phyloP scores from a whole-genome alignment of 2,797 vertebrate genomes.

The Macropodus opercularis region DNA sequence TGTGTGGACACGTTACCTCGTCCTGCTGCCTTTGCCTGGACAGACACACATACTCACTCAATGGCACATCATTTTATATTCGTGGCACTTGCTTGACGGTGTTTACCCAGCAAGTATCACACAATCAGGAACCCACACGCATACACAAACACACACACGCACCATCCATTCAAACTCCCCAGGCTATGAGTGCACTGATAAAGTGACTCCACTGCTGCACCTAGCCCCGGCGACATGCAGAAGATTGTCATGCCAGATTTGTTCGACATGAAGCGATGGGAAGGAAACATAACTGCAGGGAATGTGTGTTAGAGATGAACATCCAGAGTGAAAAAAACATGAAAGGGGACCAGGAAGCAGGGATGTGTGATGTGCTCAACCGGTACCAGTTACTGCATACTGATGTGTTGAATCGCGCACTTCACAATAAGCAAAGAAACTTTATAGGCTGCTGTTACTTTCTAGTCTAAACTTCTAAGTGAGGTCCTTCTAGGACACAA shows the following conservation, averaged over 20 bases:
- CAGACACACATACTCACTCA: no score
- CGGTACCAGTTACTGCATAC: slow-evolving; percentile 19
- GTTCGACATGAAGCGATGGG: slow-evolving; percentile 64
- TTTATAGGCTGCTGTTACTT: slow-evolving; percentile 8
- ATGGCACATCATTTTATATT: slow-evolving; percentile 23
- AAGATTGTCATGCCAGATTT: slow-evolving; percentile 74
- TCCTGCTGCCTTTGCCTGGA: no score
- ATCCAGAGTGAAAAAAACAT: slow-evolving; percentile 52
- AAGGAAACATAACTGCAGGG: slow-evolving; percentile 65
- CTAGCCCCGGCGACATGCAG: slow-evolving; percentile 50
- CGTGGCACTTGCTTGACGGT: slow-evolving; percentile 16
- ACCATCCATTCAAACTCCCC: slow-evolving; percentile 39
- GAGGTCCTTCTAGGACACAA: slow-evolving; percentile 26
- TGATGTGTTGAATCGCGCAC: slow-evolving; percentile 3
- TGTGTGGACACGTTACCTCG: no score
- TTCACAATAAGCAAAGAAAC: slow-evolving; percentile 4
- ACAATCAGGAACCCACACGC: slow-evolving; percentile 17
- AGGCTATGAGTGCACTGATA: slow-evolving; percentile 55
- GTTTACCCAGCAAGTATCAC: slow-evolving; percentile 30
- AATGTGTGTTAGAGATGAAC: slow-evolving; percentile 58
- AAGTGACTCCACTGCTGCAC: slow-evolving; percentile 56
- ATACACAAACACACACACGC: background rate
- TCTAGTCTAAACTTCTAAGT: background rate
- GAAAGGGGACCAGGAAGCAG: slow-evolving; percentile 39
- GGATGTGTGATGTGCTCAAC: slow-evolving; percentile 22